Base-by-base conservation (phyloP, 1,140 invertebrate species). In the Megalonaias nervosa region DNA sequence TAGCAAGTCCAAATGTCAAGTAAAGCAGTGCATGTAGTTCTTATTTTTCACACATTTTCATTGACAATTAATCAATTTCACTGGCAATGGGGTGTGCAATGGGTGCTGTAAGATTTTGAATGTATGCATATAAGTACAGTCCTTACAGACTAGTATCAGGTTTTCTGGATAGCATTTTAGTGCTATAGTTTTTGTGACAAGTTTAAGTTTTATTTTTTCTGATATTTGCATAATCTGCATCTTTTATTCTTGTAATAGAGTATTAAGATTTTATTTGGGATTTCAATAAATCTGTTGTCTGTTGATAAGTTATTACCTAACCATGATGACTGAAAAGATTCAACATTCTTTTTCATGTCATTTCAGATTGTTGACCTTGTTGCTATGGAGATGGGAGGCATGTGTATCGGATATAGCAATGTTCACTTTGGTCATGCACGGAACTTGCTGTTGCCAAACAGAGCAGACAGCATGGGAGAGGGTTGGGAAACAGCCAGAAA, bases 401-500 rank as follows among this genome's bases (percentile, higher is more conserved):
- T 92, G 31, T 92, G 91, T 79, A 75, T 91, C 87, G 92, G 91
- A 6, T 94, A 92, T 80, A 94, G 93, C 60, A 93, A 94, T 85
- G 93, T 93, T 17, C 94, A 94, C 86, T 94, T 92, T 81, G 94
- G 94, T 1, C 93, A 94, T 85, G 93, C 94, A 0, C 89, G 92
- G 23, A 94, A 94, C 82, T 87, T 94, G 59, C 93, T 94, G 66
- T 92, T 92, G 66, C 91, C 92, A 4, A 91, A 90, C 14, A 90
- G 90, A 79, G 91, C 92, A 9, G 80, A 88, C 3, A 91, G 90
- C 65, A 94, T 94, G 93, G 91, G 87, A 9, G 94, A 94, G 82
- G 94, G 94, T 11, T 94, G 94, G 94, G 94, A 94, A 88, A 94
- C 94, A 14, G 93, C 93, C 0, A 89, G 94, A 71, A 87, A 93